phyloP scores from a whole-genome alignment of 1,140 invertebrate species.

The Oncopeltus fasciatus region DNA sequence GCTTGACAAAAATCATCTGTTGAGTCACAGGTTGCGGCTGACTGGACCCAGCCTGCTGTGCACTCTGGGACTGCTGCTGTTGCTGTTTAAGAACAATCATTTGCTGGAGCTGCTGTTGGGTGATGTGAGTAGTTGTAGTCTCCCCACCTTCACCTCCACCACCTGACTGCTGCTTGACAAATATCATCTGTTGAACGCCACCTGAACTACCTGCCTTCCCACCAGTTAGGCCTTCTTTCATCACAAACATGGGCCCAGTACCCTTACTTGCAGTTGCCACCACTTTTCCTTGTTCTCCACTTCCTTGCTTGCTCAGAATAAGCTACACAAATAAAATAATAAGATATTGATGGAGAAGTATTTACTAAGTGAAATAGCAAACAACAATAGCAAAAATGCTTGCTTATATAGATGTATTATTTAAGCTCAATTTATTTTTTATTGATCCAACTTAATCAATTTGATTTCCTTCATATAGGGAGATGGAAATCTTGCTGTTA shows the following conservation, averaged over 20 bases:
- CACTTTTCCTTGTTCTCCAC: slow-evolving; percentile 1
- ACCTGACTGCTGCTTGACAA: slow-evolving; percentile 18
- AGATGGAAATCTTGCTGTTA: too few species aligned
- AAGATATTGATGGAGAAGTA: too few species aligned
- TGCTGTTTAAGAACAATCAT: slow-evolving; percentile 24
- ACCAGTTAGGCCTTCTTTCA: slow-evolving; percentile 12
- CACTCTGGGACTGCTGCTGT: slow-evolving; percentile 11
- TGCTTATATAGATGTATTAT: too few species aligned
- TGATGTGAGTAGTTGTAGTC: slow-evolving; percentile 4
- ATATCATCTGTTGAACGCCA: slow-evolving; percentile 26
- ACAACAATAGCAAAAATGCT: too few species aligned
- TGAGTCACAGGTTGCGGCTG: background rate
- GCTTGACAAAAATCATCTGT: slow-evolving; percentile 22
- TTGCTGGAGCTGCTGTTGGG: slow-evolving; percentile 25
- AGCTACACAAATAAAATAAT: background rate
- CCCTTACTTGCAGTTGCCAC: background rate
- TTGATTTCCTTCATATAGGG: too few species aligned
- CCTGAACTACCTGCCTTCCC: slow-evolving; percentile 27
- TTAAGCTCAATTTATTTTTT: too few species aligned
- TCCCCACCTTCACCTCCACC: background rate
- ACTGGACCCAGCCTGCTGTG: slow-evolving; percentile 4
- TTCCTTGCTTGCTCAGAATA: background rate
- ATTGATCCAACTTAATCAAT: too few species aligned
- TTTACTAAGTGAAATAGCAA: too few species aligned
- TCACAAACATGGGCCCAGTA: background rate